phyloP scores from a whole-genome alignment of 2,797 vertebrate species.

The Liasis olivaceus region DNA sequence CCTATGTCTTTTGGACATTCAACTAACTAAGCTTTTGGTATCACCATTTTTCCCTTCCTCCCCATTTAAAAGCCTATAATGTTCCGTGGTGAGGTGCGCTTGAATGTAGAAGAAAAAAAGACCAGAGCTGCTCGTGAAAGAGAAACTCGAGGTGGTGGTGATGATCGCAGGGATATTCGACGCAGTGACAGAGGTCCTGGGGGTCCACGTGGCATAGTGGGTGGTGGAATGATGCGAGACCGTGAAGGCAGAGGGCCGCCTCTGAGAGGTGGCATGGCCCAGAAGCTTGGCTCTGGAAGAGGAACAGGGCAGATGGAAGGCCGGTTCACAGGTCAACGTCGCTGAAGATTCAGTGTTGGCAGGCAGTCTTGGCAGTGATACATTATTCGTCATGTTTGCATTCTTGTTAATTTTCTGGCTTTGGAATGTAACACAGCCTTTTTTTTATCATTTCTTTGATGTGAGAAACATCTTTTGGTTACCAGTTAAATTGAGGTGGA shows the following conservation, averaged over 20 bases:
- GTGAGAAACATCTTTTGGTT: constrained; percentile 87
- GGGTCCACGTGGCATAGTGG: constrained; percentile 84
- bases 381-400: constrained; percentile 89
- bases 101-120: constrained; percentile 99
- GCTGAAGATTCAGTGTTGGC: constrained; percentile 80
- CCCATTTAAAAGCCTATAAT: constrained; percentile 87
- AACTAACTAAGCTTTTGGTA: constrained; percentile 50
- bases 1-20: not conserved
- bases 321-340: constrained; percentile 89
- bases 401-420: constrained; percentile 90
- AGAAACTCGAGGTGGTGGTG: constrained; percentile 84
- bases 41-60: constrained; percentile 44
- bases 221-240: constrained; percentile 90
- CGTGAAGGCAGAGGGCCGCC: constrained; percentile 90
- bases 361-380: constrained; percentile 80
- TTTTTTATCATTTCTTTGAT: constrained; percentile 85
- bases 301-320: constrained; percentile 86
- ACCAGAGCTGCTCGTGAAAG: constrained; percentile 89
- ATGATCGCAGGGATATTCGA: constrained; percentile 83
- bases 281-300: constrained; percentile 84
- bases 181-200: constrained; percentile 88
- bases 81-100: constrained; percentile 95
- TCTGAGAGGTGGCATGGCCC: constrained; percentile 85
- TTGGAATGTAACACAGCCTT: constrained; percentile 97
- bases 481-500: constrained; percentile 88